Conservation (phyloP, 1,140 invertebrate species). For the Mercenaria mercenaria region DNA sequence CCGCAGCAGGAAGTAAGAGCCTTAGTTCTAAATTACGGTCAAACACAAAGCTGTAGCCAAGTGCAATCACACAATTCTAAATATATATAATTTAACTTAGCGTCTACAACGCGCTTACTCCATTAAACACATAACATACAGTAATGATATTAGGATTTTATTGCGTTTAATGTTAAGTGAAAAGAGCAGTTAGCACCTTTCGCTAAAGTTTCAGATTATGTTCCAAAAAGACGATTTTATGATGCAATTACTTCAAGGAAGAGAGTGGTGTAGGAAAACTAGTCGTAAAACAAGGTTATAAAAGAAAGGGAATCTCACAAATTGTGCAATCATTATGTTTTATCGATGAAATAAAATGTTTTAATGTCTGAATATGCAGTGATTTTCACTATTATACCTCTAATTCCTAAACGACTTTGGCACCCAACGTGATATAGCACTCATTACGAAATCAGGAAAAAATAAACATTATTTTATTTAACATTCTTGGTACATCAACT, state of each 20-base stretch:
- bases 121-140: not conserved
- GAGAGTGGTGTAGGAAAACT: constrained; percentile 41
- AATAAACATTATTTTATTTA: not conserved
- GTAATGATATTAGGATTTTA: constrained; percentile 17
- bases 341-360: constrained; percentile 43
- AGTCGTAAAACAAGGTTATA: constrained; percentile 34
- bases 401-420: constrained; percentile 8
- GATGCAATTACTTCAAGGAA: constrained; percentile 25
- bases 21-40: not conserved
- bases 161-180: constrained; percentile 38
- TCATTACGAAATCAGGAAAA: not conserved
- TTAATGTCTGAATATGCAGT: not conserved
- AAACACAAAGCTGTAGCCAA: not conserved
- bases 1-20: not conserved
- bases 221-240: constrained; percentile 32
- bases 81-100: not conserved
- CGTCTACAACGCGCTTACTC: not conserved
- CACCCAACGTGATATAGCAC: not conserved
- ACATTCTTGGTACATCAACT: not conserved
- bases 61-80: constrained; percentile 9
- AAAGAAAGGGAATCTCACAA: constrained; percentile 33
- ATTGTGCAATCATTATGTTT: constrained; percentile 58
- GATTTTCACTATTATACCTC: not conserved
- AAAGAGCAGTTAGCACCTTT: constrained; percentile 19
- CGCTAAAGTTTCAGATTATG: constrained; percentile 17